Evolutionary conservation across 1,140 invertebrate genomes (phyloP).

Genomic region (silkworm (Bombyx mori)): ASM3026992v2 NC_085119.1:972001-972500

Average conservation of each 20-base stretch:
- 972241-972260: too few species aligned
- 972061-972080: constrained; percentile 53
- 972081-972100: constrained; percentile 55
- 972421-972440: constrained; percentile 46
- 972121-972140: constrained; percentile 43
- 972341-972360: constrained; percentile 4
- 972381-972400: constrained; percentile 25
- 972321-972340: too few species aligned
- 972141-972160: constrained; percentile 29
- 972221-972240: too few species aligned
- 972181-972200: constrained; percentile 15
- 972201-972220: too few species aligned
- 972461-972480: constrained; percentile 67
- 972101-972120: constrained; percentile 35
- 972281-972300: too few species aligned
- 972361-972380: constrained; percentile 18
- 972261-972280: too few species aligned
- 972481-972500: constrained; percentile 9
- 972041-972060: constrained; percentile 51
- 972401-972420: constrained; percentile 57
- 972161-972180: constrained; percentile 19
- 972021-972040: constrained; percentile 62
- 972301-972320: too few species aligned
- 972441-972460: constrained; percentile 62
- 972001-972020: constrained; percentile 74